A percentile compares a stretch with the other conserved stretches of the same genome.
Evolutionary conservation across 2,797 vertebrate genomes (phyloP).

Genomic region (Taenioides sp.): DNA sequence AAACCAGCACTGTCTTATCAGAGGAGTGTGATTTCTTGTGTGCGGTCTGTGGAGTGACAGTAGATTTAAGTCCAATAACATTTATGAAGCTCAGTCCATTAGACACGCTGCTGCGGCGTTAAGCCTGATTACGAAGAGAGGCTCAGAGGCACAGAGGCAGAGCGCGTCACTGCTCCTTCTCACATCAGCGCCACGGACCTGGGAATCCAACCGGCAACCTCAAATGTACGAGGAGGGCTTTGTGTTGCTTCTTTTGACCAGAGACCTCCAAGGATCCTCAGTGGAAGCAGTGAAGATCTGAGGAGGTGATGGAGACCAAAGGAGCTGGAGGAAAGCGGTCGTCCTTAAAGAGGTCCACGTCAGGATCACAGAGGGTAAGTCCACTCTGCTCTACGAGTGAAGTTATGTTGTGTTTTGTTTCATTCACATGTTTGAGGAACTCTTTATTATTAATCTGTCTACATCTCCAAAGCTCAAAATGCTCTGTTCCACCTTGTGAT

Average conservation of each 20-base stretch:
- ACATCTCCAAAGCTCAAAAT: too few species aligned
- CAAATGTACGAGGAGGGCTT: constrained; percentile 28
- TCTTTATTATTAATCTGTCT: too few species aligned
- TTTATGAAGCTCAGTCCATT: constrained; percentile 98
- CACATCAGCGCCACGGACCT: constrained; percentile 63
- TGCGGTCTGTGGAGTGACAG: constrained; percentile 77
- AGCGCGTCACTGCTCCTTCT: constrained; percentile 73
- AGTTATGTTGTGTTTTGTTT: too few species aligned
- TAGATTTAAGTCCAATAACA: constrained; percentile 98
- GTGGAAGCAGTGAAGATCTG: constrained; percentile 18
- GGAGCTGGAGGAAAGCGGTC: constrained; percentile 79
- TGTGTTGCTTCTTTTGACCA: constrained; percentile 18
- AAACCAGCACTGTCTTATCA: background rate
- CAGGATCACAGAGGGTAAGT: constrained; percentile 93
- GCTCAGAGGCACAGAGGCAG: constrained; percentile 78
- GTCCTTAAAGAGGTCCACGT: constrained; percentile 89
- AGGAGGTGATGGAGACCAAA: constrained; percentile 73
- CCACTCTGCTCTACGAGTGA: too few species aligned
- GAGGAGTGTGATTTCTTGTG: background rate
- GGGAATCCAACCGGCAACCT: constrained; percentile 37
- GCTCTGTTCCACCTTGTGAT: too few species aligned
- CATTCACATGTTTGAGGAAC: too few species aligned
- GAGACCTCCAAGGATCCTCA: constrained; percentile 29
- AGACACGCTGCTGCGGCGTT: constrained; percentile 90
- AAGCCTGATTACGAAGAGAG: constrained; percentile 87